These are phyloP conservation scores for Psophia crepitans DNA, from an alignment of 2,113 vertebrate genomes.

Conservation along the genomic window DNA sequence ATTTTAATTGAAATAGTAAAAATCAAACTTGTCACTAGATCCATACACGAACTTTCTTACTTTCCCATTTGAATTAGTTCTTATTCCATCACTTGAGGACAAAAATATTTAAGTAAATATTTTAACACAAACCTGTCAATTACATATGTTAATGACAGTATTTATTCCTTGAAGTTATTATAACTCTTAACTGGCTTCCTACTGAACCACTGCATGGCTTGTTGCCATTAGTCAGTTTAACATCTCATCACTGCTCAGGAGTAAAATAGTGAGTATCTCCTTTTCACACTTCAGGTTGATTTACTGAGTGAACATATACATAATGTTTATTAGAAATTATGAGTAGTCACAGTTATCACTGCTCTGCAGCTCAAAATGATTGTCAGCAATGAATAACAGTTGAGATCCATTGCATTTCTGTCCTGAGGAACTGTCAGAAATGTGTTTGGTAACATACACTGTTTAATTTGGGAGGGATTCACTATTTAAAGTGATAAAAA, in stretches of 20 bases:
- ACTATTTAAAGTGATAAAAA: not conserved
- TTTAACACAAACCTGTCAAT: not conserved
- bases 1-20: conserved; percentile 6
- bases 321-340: not conserved
- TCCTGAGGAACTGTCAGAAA: not conserved
- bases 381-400: not conserved
- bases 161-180: not conserved
- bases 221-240: not conserved
- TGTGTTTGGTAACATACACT: not conserved
- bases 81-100: not conserved
- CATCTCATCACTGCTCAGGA: not conserved
- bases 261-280: not conserved
- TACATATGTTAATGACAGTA: not conserved
- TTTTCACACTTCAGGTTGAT: not conserved
- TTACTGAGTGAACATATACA: not conserved
- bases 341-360: not conserved
- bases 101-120: not conserved
- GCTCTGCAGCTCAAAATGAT: not conserved
- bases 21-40: not conserved
- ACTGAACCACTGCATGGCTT: not conserved
- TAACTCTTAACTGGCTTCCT: not conserved
- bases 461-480: not conserved
- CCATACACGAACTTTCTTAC: not conserved
- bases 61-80: not conserved
- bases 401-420: not conserved